Evolutionary conservation across 2,888 invertebrate genomes (phyloP).

Genomic region (Drosophila anomalata): DNA sequence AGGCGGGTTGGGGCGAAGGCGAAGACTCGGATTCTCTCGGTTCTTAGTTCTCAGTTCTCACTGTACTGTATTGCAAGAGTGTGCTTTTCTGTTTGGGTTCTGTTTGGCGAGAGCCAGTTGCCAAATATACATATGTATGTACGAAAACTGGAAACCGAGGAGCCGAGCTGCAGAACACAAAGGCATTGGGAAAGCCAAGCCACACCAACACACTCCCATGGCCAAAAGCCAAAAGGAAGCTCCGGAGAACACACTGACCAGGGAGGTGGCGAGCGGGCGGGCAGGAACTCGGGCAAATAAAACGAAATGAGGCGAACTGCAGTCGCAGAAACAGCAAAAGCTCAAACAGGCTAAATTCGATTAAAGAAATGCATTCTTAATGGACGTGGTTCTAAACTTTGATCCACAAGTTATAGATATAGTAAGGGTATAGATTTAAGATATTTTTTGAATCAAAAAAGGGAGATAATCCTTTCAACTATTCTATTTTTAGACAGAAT

Average conservation of each 20-base stretch:
- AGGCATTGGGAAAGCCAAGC: slow-evolving; percentile 31
- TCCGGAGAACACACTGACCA: slow-evolving; percentile 9
- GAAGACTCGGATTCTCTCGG: slow-evolving; percentile 39
- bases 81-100: slow-evolving; percentile 6
- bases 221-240: slow-evolving; percentile 28
- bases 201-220: slow-evolving; percentile 14
- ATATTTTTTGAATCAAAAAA: neutral
- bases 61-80: neutral
- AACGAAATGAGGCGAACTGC: slow-evolving; percentile 62
- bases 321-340: slow-evolving; percentile 44
- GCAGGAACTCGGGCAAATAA: slow-evolving; percentile 46
- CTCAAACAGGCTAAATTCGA: slow-evolving; percentile 24
- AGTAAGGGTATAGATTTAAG: too few relatives aligned
- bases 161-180: slow-evolving; percentile 48
- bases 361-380: neutral
- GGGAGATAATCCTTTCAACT: neutral
- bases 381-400: too few relatives aligned
- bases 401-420: too few relatives aligned
- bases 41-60: slow-evolving; percentile 20
- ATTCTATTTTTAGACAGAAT: too few relatives aligned
- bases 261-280: neutral
- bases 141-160: slow-evolving; percentile 77
- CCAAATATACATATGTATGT: slow-evolving; percentile 56
- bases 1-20: neutral
- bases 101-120: slow-evolving; percentile 9